These are phyloP conservation scores for Florisuga fusca DNA, from an alignment of 2,797 vertebrate genomes.

Conservation along the genomic window DNA sequence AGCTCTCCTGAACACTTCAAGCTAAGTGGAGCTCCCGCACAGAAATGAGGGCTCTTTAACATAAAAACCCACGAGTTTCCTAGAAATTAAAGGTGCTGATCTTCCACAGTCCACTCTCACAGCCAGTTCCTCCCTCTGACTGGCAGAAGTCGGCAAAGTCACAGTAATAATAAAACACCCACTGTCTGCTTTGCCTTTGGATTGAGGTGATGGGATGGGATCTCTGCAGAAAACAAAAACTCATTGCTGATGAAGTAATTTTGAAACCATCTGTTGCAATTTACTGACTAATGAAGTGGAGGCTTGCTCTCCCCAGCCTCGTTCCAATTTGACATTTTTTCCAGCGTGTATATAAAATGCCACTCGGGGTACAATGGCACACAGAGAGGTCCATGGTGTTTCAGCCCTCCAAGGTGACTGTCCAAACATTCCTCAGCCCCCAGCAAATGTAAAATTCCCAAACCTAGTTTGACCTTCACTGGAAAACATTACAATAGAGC, in stretches of 20 bases:
- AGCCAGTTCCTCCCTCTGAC: background rate
- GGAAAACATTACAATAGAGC: background rate
- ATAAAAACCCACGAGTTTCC: background rate
- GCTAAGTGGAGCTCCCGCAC: background rate
- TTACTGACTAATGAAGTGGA: constrained; percentile 42
- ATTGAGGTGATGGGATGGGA: constrained; percentile 17
- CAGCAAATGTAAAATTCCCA: background rate
- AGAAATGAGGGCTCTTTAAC: background rate
- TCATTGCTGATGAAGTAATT: constrained; percentile 32
- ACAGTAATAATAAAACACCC: background rate
- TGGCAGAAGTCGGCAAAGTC: background rate
- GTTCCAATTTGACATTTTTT: background rate
- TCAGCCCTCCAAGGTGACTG: background rate
- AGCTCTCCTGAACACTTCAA: background rate
- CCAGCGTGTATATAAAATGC: background rate
- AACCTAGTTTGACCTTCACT: background rate
- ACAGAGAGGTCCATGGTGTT: background rate
- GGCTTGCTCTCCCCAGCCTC: background rate
- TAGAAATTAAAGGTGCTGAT: background rate
- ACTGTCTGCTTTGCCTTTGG: background rate
- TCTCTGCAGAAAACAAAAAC: constrained; percentile 36
- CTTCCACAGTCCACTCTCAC: background rate
- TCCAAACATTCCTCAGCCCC: background rate
- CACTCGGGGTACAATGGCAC: background rate
- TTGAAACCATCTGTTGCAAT: constrained; percentile 51